Evolutionary conservation across 2,113 vertebrate species (phyloP), one percentile per base, ranked within the genome.

Genomic region (Mugil cephalus): DNA sequence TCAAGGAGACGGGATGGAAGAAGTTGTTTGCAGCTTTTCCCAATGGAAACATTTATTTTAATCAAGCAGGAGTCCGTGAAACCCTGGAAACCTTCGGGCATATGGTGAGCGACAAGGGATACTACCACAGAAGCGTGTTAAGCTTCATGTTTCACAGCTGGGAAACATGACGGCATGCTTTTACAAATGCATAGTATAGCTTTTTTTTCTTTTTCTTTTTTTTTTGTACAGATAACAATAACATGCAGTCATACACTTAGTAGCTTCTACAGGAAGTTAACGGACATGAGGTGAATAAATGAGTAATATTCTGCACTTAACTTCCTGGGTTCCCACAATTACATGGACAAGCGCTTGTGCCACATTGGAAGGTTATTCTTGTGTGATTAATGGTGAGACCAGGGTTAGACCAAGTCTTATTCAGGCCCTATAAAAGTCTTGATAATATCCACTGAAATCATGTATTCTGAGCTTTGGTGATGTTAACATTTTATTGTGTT

Each of bases 251-350:
- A 12, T 52, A 42, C 34, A 17, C 35, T 48, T 13, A 54, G 36
- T 40, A 10, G 36, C 59, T 50, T 0, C 36, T 3, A 65, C 71
- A 77, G 84, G 79, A 86, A 82, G 64, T 48, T 3, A 15, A 1
- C 17, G 24, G 46, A 76, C 67, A 18, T 1, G 11, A 67, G 17
- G n/a, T n/a, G n/a, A n/a, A n/a, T 10, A 30, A 38, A 24, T 62
- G 69, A 81, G 58, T 10, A 40, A 83, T 83, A 65, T 62, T 21
- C 45, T 48, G 15, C 38, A 38, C 61, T 79, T 74, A 70, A 79
- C 78, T 84, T 86, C 72, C 80, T 71, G 43, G 10, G 42, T 79
- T 88, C 80, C 13, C 83, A 86, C 52, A 63, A 75, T 18, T 11
- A 14, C 17, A 65, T 9, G 4, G 9, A 42, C 19, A 1, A 72